Evolutionary conservation across 2,113 vertebrate genomes (phyloP).

Genomic region (Helogale parvula): DNA sequence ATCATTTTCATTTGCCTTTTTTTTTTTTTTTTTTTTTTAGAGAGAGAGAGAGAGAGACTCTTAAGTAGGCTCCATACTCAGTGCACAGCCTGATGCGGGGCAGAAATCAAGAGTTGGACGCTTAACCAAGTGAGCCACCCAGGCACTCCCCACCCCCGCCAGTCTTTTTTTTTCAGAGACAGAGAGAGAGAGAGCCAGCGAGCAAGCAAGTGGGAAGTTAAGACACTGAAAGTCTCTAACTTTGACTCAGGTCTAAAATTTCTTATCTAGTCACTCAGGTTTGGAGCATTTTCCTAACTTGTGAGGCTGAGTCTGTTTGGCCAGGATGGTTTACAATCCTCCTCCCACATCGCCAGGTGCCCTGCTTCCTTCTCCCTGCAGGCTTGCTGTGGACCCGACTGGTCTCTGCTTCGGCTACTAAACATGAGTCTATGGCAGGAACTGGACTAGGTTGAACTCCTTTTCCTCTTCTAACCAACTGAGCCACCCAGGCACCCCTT

Average conservation of each 20-base stretch:
- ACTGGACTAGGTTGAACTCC: background rate
- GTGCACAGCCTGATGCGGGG: no score
- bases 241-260: background rate
- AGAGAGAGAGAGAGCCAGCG: no score
- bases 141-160: no score
- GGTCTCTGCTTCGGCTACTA: background rate
- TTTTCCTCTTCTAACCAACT: no score
- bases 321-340: background rate
- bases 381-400: no score
- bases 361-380: background rate
- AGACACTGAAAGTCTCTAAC: background rate
- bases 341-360: accelerated
- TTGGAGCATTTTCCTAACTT: background rate
- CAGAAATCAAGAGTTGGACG: no score
- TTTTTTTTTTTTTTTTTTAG: background rate
- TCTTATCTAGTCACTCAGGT: background rate
- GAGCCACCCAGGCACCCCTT: no score
- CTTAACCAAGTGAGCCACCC: no score
- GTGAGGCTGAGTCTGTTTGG: no score
- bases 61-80: no score
- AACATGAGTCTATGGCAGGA: accelerated
- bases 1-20: background rate
- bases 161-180: no score
- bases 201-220: background rate
- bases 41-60: no score